Evolutionary conservation across 92 coral and sea anemone species (phyloP).

Genomic region (Palythoa caribaeorum): DNA sequence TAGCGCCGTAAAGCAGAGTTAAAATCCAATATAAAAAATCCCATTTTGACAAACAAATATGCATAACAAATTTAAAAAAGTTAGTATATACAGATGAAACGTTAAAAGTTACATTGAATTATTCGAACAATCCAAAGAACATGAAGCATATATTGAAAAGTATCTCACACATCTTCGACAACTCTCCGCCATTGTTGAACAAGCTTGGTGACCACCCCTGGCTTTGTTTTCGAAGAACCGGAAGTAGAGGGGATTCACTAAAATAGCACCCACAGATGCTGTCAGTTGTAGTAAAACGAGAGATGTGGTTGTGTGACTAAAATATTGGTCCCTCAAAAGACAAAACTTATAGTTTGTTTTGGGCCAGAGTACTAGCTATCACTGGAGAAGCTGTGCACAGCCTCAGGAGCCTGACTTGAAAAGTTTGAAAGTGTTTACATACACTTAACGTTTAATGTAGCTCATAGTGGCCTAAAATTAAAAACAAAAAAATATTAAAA

Average conservation of each 20-base stretch:
- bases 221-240: conserved; percentile 75
- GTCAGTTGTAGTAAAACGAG: too few species aligned
- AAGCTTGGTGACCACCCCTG: conserved; percentile 78
- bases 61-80: conserved; percentile 78
- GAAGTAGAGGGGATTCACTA: conserved; percentile 53
- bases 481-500: too few species aligned
- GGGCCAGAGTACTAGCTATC: too few species aligned
- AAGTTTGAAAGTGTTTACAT: too few species aligned
- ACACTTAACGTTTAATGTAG: too few species aligned
- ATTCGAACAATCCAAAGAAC: conserved; percentile 37
- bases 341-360: too few species aligned
- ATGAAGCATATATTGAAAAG: conserved; percentile 22
- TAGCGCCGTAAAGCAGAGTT: conserved; percentile 54
- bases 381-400: too few species aligned
- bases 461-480: too few species aligned
- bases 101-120: background rate
- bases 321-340: too few species aligned
- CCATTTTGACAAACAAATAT: conserved; percentile 79
- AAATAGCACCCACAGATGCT: background rate
- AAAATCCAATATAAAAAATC: conserved; percentile 55
- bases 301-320: too few species aligned
- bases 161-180: conserved; percentile 37
- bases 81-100: conserved; percentile 3
- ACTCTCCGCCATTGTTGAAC: conserved; percentile 73
- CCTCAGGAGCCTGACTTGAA: too few species aligned